A percentile compares a stretch with the other conserved stretches of the same genome.
Evolutionary conservation across 2,888 invertebrate species (phyloP).

Genomic region (Epinotia ramella): DNA sequence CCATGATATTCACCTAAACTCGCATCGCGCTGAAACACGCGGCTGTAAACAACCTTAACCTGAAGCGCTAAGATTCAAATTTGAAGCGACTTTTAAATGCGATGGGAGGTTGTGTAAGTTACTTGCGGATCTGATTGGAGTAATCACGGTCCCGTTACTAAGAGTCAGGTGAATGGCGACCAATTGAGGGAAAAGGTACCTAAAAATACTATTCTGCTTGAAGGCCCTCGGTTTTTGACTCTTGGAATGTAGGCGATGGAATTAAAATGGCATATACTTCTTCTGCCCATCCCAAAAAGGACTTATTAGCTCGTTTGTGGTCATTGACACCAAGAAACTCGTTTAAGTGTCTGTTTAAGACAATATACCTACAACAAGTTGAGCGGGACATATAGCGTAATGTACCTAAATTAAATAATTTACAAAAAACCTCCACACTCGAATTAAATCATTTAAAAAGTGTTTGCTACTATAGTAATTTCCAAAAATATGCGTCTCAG

Average conservation of each 20-base stretch:
- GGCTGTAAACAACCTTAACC: conserved; percentile 1
- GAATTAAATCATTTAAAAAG: not conserved
- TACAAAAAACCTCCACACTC: not conserved
- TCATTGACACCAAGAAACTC: not conserved
- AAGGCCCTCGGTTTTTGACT: conserved; percentile 23
- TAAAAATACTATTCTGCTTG: conserved; percentile 23
- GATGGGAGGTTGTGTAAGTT: conserved; percentile 10
- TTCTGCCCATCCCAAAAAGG: not conserved
- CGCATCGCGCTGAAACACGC: not conserved
- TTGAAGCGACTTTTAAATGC: not conserved
- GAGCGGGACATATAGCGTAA: not conserved
- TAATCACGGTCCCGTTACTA: conserved; percentile 42
- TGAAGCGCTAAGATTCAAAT: not conserved
- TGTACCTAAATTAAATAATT: not conserved
- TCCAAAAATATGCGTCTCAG: too few species aligned
- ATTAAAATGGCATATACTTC: not conserved
- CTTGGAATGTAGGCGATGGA: not conserved
- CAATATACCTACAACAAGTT: not conserved
- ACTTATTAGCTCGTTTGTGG: not conserved
- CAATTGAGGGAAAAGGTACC: conserved; percentile 40
- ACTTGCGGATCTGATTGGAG: conserved; percentile 37
- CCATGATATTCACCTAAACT: conserved; percentile 16
- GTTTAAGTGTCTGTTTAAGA: not conserved
- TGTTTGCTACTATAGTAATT: too few species aligned
- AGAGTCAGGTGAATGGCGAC: conserved; percentile 40